These are phyloP conservation scores for Acanthacorydalis orientalis DNA, from an alignment of 2,888 invertebrate species.

Conservation along the genomic window DNA sequence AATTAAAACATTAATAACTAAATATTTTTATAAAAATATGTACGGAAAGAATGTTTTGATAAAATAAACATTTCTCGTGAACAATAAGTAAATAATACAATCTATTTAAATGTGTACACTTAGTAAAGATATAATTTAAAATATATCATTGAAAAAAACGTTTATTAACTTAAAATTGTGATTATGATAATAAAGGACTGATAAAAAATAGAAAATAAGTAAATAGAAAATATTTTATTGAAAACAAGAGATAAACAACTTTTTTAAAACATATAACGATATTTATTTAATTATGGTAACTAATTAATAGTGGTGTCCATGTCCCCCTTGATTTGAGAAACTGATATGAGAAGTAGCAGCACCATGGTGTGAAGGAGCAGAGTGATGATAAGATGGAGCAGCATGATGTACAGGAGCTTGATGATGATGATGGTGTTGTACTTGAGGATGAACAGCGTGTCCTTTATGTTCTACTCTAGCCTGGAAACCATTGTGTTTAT, in stretches of 20 bases:
- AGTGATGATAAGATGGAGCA: not conserved
- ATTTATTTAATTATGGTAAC: not conserved
- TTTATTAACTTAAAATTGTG: too few species aligned
- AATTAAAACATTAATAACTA: too few species aligned
- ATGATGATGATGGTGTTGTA: too few species aligned
- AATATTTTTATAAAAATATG: too few species aligned
- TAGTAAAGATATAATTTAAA: too few species aligned
- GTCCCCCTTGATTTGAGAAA: not conserved
- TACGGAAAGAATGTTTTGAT: too few species aligned
- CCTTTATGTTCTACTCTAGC: conserved; percentile 10
- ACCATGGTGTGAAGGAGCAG: not conserved
- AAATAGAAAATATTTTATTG: not conserved
- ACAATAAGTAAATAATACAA: too few species aligned
- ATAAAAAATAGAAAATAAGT: not conserved
- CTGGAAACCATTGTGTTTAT: conserved; percentile 12
- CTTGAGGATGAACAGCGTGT: not conserved
- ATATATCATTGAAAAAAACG: too few species aligned
- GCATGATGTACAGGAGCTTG: not conserved
- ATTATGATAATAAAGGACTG: too few species aligned
- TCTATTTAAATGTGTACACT: too few species aligned
- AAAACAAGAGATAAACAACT: not conserved
- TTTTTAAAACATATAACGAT: not conserved
- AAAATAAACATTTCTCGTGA: too few species aligned
- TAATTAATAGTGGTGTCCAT: conserved; percentile 5
- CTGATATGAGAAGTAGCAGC: not conserved